These are phyloP conservation scores for Engystomops pustulosus DNA, from an alignment of 2,113 vertebrate species.

Conservation along the genomic window DNA sequence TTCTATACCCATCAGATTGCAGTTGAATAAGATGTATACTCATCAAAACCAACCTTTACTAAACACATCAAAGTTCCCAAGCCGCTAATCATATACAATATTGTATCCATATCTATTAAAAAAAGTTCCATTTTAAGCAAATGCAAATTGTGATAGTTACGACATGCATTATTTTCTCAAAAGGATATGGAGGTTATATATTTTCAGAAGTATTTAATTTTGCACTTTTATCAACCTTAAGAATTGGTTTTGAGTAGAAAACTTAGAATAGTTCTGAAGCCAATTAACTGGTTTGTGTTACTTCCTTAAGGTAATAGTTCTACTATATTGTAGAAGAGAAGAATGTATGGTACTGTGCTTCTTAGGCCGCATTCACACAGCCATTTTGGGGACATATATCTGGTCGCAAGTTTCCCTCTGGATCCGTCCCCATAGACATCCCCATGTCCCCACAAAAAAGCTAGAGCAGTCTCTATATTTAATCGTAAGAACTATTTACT, in stretches of 20 bases:
- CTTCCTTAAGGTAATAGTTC: neutral
- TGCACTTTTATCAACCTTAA: neutral
- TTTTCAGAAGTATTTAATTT: neutral
- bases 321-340: neutral
- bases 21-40: conserved; percentile 23
- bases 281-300: neutral
- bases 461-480: too few relatives aligned
- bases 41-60: conserved; percentile 40
- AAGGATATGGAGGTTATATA: neutral
- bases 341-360: too few relatives aligned
- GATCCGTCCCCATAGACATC: too few relatives aligned
- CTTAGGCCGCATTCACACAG: too few relatives aligned
- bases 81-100: neutral
- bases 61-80: conserved; percentile 46
- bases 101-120: neutral
- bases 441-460: too few relatives aligned
- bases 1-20: conserved; percentile 20
- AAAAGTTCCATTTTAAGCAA: neutral
- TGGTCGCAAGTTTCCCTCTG: too few relatives aligned
- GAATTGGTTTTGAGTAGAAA: neutral
- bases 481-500: too few relatives aligned
- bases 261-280: neutral
- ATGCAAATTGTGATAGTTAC: neutral
- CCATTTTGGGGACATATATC: too few relatives aligned
- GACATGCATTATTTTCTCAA: neutral